These are phyloP conservation scores for Geopemphigus sp. DNA, from an alignment of 1,140 invertebrate genomes.

Conservation along the genomic window DNA sequence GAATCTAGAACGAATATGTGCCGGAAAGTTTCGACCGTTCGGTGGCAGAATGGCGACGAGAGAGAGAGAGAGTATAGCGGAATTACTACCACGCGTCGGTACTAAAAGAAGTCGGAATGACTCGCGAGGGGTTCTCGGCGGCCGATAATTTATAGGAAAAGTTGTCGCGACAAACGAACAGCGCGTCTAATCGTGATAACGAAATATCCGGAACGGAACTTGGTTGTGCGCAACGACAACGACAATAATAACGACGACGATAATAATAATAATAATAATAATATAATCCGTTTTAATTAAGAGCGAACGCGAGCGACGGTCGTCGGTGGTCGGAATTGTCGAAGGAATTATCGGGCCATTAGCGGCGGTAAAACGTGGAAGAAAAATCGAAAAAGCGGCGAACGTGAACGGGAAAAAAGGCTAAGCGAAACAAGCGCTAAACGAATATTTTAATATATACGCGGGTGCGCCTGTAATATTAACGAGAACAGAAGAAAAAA, in stretches of 20 bases:
- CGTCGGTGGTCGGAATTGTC: not conserved
- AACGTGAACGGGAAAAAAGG: too few relatives aligned
- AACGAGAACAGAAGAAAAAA: too few relatives aligned
- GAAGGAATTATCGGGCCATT: slow-evolving; percentile 36
- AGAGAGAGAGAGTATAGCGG: too few relatives aligned
- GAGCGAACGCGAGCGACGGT: slow-evolving; percentile 18
- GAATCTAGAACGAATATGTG: slow-evolving; percentile 8
- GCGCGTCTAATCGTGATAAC: slow-evolving; percentile 25
- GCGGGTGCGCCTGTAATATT: too few relatives aligned
- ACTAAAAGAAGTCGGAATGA: slow-evolving; percentile 11
- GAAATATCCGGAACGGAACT: not conserved
- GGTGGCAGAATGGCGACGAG: too few relatives aligned
- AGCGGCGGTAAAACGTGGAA: not conserved
- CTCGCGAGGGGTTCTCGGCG: not conserved
- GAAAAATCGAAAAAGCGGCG: too few relatives aligned
- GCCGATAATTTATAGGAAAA: slow-evolving; percentile 44
- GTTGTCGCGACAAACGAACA: not conserved
- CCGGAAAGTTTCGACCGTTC: not conserved
- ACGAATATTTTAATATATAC: too few relatives aligned
- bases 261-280: slow-evolving; percentile 15
- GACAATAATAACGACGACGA: slow-evolving; percentile 2
- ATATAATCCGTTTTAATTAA: slow-evolving; percentile 39
- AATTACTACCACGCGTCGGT: not conserved
- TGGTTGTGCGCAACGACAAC: too few relatives aligned
- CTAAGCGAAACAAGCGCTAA: too few relatives aligned